Conservation (phyloP, 2,113 vertebrate genomes). For the Apteryx mantelli region DNA sequence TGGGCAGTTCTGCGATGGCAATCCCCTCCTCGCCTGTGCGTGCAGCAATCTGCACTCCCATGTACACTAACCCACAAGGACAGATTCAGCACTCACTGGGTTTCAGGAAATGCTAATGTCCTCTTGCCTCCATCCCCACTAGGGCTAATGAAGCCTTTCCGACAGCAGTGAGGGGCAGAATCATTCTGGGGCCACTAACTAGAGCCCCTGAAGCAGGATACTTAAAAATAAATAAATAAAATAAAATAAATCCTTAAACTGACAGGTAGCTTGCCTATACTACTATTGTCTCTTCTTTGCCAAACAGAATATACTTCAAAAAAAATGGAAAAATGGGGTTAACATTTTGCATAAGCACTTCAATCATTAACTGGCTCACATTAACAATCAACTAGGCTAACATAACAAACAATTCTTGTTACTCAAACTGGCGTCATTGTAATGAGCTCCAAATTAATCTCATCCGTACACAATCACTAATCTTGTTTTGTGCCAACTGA, state of each 20-base stretch:
- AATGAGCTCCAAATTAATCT: slow-evolving; percentile 70
- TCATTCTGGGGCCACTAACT: not conserved
- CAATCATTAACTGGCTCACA: slow-evolving; percentile 51
- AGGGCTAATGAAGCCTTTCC: not conserved
- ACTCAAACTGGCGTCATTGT: slow-evolving; percentile 67
- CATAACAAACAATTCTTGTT: slow-evolving; percentile 68
- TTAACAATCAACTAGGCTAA: slow-evolving; percentile 60
- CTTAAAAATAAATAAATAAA: not conserved
- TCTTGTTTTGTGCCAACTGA: slow-evolving; percentile 48
- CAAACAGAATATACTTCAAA: slow-evolving; percentile 15
- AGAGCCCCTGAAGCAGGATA: not conserved
- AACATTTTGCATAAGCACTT: slow-evolving; percentile 43
- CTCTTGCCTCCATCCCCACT: not conserved
- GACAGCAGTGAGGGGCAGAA: not conserved
- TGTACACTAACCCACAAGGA: not conserved
- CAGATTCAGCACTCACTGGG: not conserved
- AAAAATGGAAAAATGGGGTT: slow-evolving; percentile 22
- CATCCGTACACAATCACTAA: slow-evolving; percentile 68
- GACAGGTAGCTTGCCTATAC: not conserved
- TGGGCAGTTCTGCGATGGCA: not conserved
- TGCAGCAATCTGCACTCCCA: not conserved
- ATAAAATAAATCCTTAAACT: not conserved
- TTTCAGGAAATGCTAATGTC: not conserved
- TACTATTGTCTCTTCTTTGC: not conserved
- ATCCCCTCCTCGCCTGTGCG: fast-evolving